A percentile compares a stretch with the other conserved stretches of the same genome.
Evolutionary conservation across 2,797 vertebrate genomes (phyloP).

Genomic region (Cuculus canorus): DNA sequence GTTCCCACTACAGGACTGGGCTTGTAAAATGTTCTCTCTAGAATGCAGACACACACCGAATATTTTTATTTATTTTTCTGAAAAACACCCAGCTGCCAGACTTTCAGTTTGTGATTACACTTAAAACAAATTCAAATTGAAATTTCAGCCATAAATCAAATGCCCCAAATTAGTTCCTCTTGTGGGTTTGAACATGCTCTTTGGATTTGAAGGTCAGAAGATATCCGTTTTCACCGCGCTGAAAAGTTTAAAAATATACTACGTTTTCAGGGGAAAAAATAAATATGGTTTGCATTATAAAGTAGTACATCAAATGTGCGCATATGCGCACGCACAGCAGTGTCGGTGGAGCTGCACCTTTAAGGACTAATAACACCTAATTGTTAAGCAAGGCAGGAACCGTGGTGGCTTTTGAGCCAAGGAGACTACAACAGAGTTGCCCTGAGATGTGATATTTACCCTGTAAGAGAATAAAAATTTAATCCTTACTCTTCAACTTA

Average conservation of each 20-base stretch:
- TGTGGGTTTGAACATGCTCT: conserved; percentile 67
- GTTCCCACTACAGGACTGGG: conserved; percentile 77
- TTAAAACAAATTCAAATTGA: conserved; percentile 68
- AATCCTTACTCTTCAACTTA: conserved; percentile 43
- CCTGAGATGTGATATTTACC: conserved; percentile 17
- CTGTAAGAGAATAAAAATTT: conserved; percentile 49
- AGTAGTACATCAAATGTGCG: conserved; percentile 26
- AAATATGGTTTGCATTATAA: conserved; percentile 67
- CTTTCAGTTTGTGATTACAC: conserved; percentile 49
- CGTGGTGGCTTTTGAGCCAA: background rate
- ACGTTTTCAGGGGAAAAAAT: background rate
- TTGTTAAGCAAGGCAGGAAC: conserved; percentile 25
- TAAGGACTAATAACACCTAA: conserved; percentile 35
- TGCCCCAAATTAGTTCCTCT: conserved; percentile 69
- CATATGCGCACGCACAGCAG: background rate
- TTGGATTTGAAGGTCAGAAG: conserved; percentile 63
- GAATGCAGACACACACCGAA: conserved; percentile 7
- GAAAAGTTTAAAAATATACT: conserved; percentile 68
- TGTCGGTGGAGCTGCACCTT: background rate
- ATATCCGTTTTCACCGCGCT: conserved; percentile 58
- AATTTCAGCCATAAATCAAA: conserved; percentile 70
- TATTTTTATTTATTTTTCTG: conserved; percentile 68
- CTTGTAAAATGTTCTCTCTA: conserved; percentile 78
- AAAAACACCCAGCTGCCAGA: conserved; percentile 58
- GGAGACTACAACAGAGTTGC: background rate